A percentile compares a stretch with the other conserved stretches of the same genome.
Evolutionary conservation across 2,888 invertebrate genomes (phyloP).

Genomic region (Cotesia congregata): DNA sequence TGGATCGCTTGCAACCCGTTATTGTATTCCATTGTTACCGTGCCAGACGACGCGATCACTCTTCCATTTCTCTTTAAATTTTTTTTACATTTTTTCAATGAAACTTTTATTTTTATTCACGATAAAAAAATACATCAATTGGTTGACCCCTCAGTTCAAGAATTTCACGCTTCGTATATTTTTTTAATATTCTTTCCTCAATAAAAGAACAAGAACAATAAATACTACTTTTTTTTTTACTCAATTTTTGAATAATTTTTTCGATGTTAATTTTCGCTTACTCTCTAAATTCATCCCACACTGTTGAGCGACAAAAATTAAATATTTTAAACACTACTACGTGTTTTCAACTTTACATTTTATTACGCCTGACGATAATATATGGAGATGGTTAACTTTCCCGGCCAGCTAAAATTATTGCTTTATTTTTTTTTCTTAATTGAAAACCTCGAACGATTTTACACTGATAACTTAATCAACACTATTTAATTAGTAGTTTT

Average conservation of each 20-base stretch:
- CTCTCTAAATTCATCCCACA: not conserved
- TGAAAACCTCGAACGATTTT: too few species aligned
- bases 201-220: not conserved
- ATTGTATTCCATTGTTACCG: constrained; percentile 24
- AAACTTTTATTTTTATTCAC: constrained; percentile 7
- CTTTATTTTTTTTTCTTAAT: too few species aligned
- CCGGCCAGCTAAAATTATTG: too few species aligned
- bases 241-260: not conserved
- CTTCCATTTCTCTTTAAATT: not conserved
- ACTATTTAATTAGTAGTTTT: too few species aligned
- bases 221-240: not conserved
- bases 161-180: not conserved
- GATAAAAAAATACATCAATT: constrained; percentile 1
- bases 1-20: constrained; percentile 28
- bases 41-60: constrained; percentile 22
- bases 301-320: not conserved
- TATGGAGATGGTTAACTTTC: too few species aligned
- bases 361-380: too few species aligned
- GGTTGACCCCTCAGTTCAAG: not conserved
- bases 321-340: not conserved
- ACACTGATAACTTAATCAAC: too few species aligned
- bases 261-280: not conserved
- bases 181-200: not conserved
- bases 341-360: too few species aligned
- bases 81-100: constrained; percentile 1